Evolutionary conservation across 1,140 invertebrate species (phyloP).

Genomic region (fruit fly (Drosophila melanogaster)): Release_6_plus_ISO1_MT NT_033777.3:13459501-13460000

Average conservation of each 20-base stretch:
- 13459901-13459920: slow-evolving; percentile 93
- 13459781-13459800: slow-evolving; percentile 27
- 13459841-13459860: slow-evolving; percentile 91
- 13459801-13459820: slow-evolving; percentile 69
- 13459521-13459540: not conserved
- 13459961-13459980: slow-evolving; percentile 95
- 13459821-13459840: slow-evolving; percentile 65
- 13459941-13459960: slow-evolving; percentile 92
- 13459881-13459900: slow-evolving; percentile 93
- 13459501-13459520: slow-evolving; percentile 1
- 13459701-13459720: too few species aligned
- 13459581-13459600: too few species aligned
- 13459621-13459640: too few species aligned
- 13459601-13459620: too few species aligned
- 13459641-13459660: too few species aligned
- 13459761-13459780: slow-evolving; percentile 9
- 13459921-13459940: slow-evolving; percentile 93
- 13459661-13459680: too few species aligned
- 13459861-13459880: slow-evolving; percentile 89
- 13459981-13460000: slow-evolving; percentile 90
- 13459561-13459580: too few species aligned
- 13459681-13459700: too few species aligned
- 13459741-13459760: slow-evolving; percentile 6
- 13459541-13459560: too few species aligned
- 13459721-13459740: not conserved